Base-by-base conservation (phyloP, 1,140 invertebrate genomes). In the Eueides isabella region DNA sequence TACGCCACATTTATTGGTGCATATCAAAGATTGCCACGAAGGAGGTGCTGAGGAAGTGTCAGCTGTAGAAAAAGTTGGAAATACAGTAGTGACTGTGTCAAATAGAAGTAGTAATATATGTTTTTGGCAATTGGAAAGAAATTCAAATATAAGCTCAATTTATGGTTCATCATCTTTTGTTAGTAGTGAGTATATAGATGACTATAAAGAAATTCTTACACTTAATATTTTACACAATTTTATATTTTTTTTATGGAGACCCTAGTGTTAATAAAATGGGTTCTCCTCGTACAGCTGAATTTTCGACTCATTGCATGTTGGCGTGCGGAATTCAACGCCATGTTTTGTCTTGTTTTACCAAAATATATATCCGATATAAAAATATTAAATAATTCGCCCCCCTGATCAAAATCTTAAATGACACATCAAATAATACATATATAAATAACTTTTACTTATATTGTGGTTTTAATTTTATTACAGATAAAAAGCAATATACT, bases 21-120 rank as follows among this genome's bases (percentile, higher is more conserved):
- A 88, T 62, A 86, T 90, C 28, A 30, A 79, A 35, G 82, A 92
- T 76, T 91, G 89, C 63, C 86, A 88, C 65, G 74, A 83, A 7
- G 75, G 81, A 79, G 91, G 91, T 5, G 12, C 71, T 19, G 79
- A 81, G 11, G 91, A 91, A 76, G 89, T 92, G 6, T 79, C 89
- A 19, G 83, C 87, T 23, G 86, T 92, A 5, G 91, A 92, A 71
- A 67, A 84, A 26, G 74, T 86, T 6, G 67, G 80, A 28, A 79
- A 64, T 30, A 64, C 48, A 14, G 64, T 90, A 65, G 68, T 89
- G 2, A 87, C 86, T 28, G 84, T 77, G 5, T 91, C 89, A 48
- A 72, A 73, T 67, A 48, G 79, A 19, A 83, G 81, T 62, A 66
- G 82, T 12, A 38, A 69, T 41, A 69, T 92, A 48, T 67, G 70